Evolutionary conservation across 2,113 vertebrate genomes (phyloP), one percentile per base, ranked within the genome.

Genomic region (Anser cygnoides): DNA sequence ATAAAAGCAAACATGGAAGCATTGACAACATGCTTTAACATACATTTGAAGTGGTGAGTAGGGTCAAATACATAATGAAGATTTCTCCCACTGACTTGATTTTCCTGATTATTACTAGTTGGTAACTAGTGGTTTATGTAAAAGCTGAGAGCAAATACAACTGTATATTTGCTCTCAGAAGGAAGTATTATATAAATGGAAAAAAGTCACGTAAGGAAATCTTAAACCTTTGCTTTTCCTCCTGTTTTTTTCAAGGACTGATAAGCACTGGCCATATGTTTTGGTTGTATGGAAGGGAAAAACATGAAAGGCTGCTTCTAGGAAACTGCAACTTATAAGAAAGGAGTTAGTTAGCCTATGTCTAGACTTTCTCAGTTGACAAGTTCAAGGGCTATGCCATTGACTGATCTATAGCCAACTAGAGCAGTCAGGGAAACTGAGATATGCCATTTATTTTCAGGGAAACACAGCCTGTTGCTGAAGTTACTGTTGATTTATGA

Each of bases 201-300:
- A 49, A 4, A 85, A 59, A 85, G 82, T 72, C 8, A 61, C 12
- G 49, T 41, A 13, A 13, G 5, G 16, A 75, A 65, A 54, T 31
- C 7, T 39, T 68, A 76, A 71, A 50, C 1, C 0, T 50, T 25
- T 5, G 16, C 7, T 43, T 54, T 5, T 28, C 0, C 10, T 63
- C 8, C 2, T 66, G 2, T 49, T 22, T 31, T 5, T 58, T n/a
- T 61, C 12, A 37, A 37, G 7, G 25, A 29, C 13, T 72, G 8
- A 19, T 46, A 58, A 70, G 20, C 58, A 59, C 52, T n/a, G 6
- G 5, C 12, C 21, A 8, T 19, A 5, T 37, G 67, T 90, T 72
- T 65, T 1, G 1, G 9, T 52, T 59, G 5, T 37, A 35, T 63
- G 14, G 7, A 68, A 46, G 8, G 4, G 4, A 86, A 83, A 21